Evolutionary conservation across 2,113 vertebrate species (phyloP), one percentile per base, ranked within the genome.

Genomic region (Nanorana parkeri): DNA sequence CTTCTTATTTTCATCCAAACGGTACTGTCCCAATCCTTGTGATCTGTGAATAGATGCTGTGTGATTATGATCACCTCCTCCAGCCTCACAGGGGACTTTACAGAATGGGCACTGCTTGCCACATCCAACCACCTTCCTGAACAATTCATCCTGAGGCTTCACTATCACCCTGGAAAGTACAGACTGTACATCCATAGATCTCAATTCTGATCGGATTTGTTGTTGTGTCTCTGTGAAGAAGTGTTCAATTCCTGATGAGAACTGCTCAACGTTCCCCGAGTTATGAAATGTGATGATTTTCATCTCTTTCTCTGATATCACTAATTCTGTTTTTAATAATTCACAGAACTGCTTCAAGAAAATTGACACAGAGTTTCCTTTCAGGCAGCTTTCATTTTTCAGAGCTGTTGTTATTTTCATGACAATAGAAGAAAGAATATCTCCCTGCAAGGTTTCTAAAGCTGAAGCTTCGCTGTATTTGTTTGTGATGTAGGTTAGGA

Each of bases 91-190:
- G 3, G 91, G 87, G 1, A 83, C 84, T 29, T 20, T 69, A 23
- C 92, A 93, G 81, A 93, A 93, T 3, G 90, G 92, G 87, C 92
- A 93, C 76, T 85, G 89, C 77, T 89, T 73, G 1, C 91, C 91
- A 85, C 93, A 94, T 61, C 92, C 93, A 84, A 91, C 85, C 26
- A 92, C 26, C 7, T 36, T 63, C 58, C 66, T 84, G 52, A 77
- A 66, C 21, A 84, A 28, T 29, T 84, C 84, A 8, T 81, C 73
- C 51, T 58, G 72, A 19, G 84, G 84, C 11, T 78, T 81, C 26
- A 81, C 19, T 5, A 58, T 41, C 6, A 81, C 1, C 15, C 26
- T 65, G 28, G 58, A 81, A 17, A 86, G 56, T 4, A 85, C 28
- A 3, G 16, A 10, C 13, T 86, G 66, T 28, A 74, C 24, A 56